A percentile compares a stretch with the other conserved stretches of the same genome.
phyloP scores from a whole-genome alignment of 1,140 invertebrate species.

The Drosophila sucinea region DNA sequence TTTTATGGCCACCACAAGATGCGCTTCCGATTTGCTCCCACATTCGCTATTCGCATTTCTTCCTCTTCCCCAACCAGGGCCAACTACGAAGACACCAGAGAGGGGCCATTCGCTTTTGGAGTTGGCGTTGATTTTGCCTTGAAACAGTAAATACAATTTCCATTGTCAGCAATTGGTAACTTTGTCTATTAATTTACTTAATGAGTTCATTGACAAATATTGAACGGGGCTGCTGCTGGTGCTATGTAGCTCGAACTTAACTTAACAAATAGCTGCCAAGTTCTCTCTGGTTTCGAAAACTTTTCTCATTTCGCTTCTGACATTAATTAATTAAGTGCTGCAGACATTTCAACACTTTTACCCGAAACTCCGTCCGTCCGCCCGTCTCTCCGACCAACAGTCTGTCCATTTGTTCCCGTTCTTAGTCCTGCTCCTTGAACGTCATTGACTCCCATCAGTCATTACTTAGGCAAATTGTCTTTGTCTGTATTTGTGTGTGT shows the following conservation, averaged over 20 bases:
- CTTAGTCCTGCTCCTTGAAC: slow-evolving; percentile 19
- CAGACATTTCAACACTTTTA: slow-evolving; percentile 76
- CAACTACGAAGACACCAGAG: not conserved
- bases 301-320: slow-evolving; percentile 77
- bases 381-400: slow-evolving; percentile 12
- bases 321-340: slow-evolving; percentile 81
- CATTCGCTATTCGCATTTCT: not conserved
- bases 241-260: slow-evolving; percentile 15
- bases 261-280: slow-evolving; percentile 68
- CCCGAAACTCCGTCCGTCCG: slow-evolving; percentile 21
- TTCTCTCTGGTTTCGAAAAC: slow-evolving; percentile 49
- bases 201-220: slow-evolving; percentile 81
- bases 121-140: slow-evolving; percentile 12
- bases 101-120: not conserved
- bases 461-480: slow-evolving; percentile 68
- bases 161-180: slow-evolving; percentile 72
- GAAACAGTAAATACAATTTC: slow-evolving; percentile 51
- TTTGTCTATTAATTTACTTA: slow-evolving; percentile 82
- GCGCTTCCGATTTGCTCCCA: slow-evolving; percentile 3
- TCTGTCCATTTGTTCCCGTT: not conserved
- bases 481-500: slow-evolving; percentile 18
- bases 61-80: not conserved
- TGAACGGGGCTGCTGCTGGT: slow-evolving; percentile 47
- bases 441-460: slow-evolving; percentile 48
- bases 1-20: slow-evolving; percentile 61